Evolutionary conservation across 1,140 invertebrate genomes (phyloP).

Genomic region (Cyrtorhinus lividipennis): DNA sequence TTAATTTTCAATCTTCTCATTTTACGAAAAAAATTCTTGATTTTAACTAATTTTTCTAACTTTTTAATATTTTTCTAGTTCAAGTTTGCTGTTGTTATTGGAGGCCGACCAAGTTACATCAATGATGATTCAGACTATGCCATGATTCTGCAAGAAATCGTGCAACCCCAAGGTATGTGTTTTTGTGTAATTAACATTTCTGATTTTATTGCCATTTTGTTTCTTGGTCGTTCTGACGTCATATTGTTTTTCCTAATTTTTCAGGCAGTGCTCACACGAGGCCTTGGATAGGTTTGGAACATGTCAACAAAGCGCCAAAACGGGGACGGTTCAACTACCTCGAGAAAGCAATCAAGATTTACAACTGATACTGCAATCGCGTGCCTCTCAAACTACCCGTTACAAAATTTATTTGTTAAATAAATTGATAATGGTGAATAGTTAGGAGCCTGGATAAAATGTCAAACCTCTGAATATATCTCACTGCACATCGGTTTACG

Average conservation of each 20-base stretch:
- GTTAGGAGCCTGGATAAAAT: too few species aligned
- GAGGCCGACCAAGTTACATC: slow-evolving; percentile 68
- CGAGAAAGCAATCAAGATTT: slow-evolving; percentile 99
- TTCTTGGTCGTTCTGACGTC: slow-evolving; percentile 16
- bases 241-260: slow-evolving; percentile 22
- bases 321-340: slow-evolving; percentile 88
- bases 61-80: slow-evolving; percentile 67
- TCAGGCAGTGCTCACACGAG: slow-evolving; percentile 28
- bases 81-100: slow-evolving; percentile 81
- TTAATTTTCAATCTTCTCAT: slow-evolving; percentile 1
- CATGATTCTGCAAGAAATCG: slow-evolving; percentile 21
- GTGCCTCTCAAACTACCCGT: too few species aligned
- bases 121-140: slow-evolving; percentile 40
- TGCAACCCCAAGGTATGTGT: slow-evolving; percentile 42
- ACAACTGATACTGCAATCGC: slow-evolving; percentile 55
- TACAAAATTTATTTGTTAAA: too few species aligned
- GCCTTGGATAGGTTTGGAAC: slow-evolving; percentile 95
- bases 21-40: not conserved
- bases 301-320: slow-evolving; percentile 95
- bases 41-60: too few species aligned
- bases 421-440: too few species aligned
- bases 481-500: too few species aligned
- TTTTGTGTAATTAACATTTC: too few species aligned
- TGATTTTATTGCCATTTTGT: not conserved
- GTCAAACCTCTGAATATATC: too few species aligned